phyloP scores from a whole-genome alignment of 2,797 vertebrate genomes.

The Glyptemys insculpta region DNA sequence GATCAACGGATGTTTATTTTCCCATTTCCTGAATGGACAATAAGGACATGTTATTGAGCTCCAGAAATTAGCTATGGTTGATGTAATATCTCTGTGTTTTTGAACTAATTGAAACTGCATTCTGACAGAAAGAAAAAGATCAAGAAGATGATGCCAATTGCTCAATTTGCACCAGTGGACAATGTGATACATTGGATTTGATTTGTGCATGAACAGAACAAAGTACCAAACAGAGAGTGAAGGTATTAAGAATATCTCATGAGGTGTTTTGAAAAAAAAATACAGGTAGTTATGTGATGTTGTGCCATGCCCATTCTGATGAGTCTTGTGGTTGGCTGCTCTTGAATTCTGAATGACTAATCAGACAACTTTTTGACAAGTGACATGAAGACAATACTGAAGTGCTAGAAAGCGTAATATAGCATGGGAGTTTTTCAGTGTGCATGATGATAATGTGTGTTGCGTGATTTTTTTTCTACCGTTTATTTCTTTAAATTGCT shows the following conservation, averaged over 20 bases:
- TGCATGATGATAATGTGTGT: background rate
- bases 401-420: background rate
- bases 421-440: background rate
- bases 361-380: background rate
- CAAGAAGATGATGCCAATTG: background rate
- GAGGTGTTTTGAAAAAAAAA: background rate
- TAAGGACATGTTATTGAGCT: background rate
- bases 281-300: background rate
- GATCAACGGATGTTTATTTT: background rate
- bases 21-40: background rate
- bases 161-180: background rate
- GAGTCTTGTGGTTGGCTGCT: background rate
- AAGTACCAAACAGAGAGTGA: background rate
- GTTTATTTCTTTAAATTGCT: background rate
- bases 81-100: slow-evolving; percentile 22
- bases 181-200: accelerated
- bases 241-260: background rate
- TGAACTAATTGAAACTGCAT: slow-evolving; percentile 23
- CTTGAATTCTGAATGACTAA: background rate
- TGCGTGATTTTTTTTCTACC: background rate
- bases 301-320: background rate
- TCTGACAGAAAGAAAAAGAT: background rate
- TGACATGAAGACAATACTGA: background rate
- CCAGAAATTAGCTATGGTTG: background rate
- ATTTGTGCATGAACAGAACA: background rate